A percentile compares a stretch with the other conserved stretches of the same genome.
These are phyloP conservation scores for Palloptera scutellata DNA, from an alignment of 2,888 invertebrate genomes.

Conservation along the genomic window DNA sequence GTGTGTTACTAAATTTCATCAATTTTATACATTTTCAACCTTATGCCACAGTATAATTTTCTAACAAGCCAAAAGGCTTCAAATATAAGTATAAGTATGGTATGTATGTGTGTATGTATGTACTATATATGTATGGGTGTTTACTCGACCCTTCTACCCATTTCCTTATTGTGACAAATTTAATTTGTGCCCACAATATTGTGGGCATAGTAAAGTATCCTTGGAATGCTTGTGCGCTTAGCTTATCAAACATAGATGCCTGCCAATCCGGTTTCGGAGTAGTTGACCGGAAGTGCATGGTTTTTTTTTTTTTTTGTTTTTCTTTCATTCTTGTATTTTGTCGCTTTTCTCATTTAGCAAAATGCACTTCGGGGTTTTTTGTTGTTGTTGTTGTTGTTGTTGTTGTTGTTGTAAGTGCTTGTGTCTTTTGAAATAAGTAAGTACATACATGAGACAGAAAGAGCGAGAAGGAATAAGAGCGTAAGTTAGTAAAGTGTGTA, in stretches of 20 bases:
- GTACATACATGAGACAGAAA: too few relatives aligned
- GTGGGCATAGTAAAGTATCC: background rate
- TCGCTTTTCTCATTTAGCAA: background rate
- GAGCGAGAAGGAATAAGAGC: too few relatives aligned
- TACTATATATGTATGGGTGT: too few relatives aligned
- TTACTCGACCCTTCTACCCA: background rate
- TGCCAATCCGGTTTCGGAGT: background rate
- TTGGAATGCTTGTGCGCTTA: background rate
- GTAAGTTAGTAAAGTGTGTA: too few relatives aligned
- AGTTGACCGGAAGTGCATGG: too few relatives aligned
- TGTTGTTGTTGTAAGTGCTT: background rate
- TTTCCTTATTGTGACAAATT: background rate
- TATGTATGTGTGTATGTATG: too few relatives aligned
- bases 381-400: background rate
- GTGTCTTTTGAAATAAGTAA: too few relatives aligned
- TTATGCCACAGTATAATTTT: too few relatives aligned
- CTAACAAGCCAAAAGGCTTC: too few relatives aligned
- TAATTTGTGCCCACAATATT: conserved; percentile 2
- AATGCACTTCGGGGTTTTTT: background rate
- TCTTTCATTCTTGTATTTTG: background rate
- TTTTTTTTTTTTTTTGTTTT: background rate
- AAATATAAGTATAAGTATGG: too few relatives aligned
- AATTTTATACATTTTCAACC: too few relatives aligned
- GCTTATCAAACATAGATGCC: background rate
- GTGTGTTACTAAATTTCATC: too few relatives aligned